Percentiles rank a stretch among this genome's conserved stretches.
Evolutionary conservation across 1,140 invertebrate genomes (phyloP).

Genomic region (Agrilus planipennis): DNA sequence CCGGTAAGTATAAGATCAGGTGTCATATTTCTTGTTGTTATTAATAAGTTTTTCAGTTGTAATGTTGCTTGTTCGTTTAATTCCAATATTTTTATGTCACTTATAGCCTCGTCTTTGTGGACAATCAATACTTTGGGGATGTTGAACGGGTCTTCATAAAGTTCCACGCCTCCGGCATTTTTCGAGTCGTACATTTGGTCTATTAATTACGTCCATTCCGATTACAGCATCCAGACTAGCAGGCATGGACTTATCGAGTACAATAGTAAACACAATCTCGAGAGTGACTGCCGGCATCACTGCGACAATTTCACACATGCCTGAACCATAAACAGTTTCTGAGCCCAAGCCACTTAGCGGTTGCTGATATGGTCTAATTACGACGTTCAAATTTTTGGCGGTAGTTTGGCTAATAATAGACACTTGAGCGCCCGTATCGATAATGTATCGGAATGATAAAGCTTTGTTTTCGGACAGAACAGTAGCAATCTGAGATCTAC

Average conservation of each 20-base stretch:
- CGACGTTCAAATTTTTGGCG: not conserved
- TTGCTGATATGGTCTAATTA: not conserved
- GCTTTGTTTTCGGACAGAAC: not conserved
- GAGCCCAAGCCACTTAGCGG: not conserved
- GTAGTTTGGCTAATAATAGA: not conserved
- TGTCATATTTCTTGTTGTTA: not conserved
- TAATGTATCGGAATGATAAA: not conserved
- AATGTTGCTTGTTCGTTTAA: not conserved
- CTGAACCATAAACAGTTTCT: not conserved
- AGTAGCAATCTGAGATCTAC: not conserved
- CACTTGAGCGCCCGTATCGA: slow-evolving; percentile 1
- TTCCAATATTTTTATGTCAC: not conserved
- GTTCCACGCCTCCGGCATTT: slow-evolving; percentile 7
- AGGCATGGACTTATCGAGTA: not conserved
- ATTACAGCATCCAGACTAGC: not conserved
- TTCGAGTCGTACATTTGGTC: not conserved
- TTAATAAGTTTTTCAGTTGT: not conserved
- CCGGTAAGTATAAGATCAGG: not conserved
- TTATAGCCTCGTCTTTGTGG: no score
- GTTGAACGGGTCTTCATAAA: slow-evolving; percentile 3
- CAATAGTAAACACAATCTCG: not conserved
- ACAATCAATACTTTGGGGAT: slow-evolving; percentile 1
- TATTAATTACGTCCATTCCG: slow-evolving; percentile 5
- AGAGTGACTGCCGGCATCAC: slow-evolving; percentile 1
- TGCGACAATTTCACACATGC: not conserved